phyloP scores from a whole-genome alignment of 2,888 invertebrate species.

The Invenusta paracnida region DNA sequence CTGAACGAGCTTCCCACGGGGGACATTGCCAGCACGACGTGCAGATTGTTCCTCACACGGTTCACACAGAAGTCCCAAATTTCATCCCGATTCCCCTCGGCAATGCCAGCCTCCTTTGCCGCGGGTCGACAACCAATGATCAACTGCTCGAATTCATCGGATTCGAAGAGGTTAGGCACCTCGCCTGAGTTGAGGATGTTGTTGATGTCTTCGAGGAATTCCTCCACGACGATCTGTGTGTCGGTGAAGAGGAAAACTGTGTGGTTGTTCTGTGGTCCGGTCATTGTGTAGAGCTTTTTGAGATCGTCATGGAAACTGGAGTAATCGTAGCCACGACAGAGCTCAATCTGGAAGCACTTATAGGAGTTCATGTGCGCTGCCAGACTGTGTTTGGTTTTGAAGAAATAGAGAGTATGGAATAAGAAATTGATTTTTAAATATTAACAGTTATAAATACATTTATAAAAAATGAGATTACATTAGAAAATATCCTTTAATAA shows the following conservation, averaged over 20 bases:
- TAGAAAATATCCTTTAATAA: too few species aligned
- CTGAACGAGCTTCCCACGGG: constrained; percentile 82
- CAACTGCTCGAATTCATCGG: constrained; percentile 77
- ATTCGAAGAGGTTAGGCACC: constrained; percentile 76
- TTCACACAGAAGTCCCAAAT: constrained; percentile 81
- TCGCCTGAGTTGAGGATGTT: constrained; percentile 86
- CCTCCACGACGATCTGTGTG: constrained; percentile 81
- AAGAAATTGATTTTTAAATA: constrained; percentile 24
- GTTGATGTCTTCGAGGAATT: constrained; percentile 84
- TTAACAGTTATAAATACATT: constrained; percentile 12
- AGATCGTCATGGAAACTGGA: constrained; percentile 78
- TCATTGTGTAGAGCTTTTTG: constrained; percentile 72
- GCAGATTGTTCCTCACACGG: constrained; percentile 71
- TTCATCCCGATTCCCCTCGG: constrained; percentile 69
- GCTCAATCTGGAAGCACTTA: constrained; percentile 80
- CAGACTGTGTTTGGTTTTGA: constrained; percentile 52
- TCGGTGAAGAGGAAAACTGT: constrained; percentile 82
- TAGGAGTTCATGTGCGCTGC: constrained; percentile 59
- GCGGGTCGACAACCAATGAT: constrained; percentile 71
- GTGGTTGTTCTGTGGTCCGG: constrained; percentile 71
- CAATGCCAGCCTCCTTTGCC: constrained; percentile 70
- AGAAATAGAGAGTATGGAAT: constrained; percentile 35
- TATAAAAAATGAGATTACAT: too few species aligned
- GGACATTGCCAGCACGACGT: constrained; percentile 82
- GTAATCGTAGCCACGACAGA: constrained; percentile 77